Conservation (phyloP, 2,113 vertebrate species). For the Salvelinus alpinus region DNA sequence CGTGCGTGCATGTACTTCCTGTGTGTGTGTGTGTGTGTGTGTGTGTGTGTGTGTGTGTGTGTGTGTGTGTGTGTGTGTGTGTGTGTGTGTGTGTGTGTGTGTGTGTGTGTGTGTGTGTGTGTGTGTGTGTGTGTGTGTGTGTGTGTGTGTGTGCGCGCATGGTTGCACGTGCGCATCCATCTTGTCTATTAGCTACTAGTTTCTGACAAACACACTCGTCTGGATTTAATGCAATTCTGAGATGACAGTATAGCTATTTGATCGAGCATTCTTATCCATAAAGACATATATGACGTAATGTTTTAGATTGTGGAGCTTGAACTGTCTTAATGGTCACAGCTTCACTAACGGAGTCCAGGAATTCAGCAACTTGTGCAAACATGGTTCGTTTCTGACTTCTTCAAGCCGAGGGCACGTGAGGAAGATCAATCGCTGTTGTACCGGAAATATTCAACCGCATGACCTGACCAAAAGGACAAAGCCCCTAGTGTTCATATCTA, state of each 20-base stretch:
- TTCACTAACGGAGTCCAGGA: not conserved
- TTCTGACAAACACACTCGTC: not conserved
- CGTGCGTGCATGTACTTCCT: no score
- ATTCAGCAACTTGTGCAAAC: not conserved
- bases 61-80: conserved; percentile 30
- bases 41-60: not conserved
- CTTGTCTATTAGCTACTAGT: not conserved
- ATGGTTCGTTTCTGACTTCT: not conserved
- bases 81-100: not conserved
- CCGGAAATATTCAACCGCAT: no score
- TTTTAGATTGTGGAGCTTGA: not conserved
- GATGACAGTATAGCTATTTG: conserved; percentile 24
- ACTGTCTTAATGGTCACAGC: not conserved
- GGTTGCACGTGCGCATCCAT: not conserved
- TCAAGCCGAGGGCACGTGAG: not conserved
- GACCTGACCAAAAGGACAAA: no score
- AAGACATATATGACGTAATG: not conserved
- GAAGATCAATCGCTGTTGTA: not conserved
- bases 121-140: no score
- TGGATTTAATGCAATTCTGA: conserved; percentile 36
- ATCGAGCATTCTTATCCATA: conserved; percentile 1
- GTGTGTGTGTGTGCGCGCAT: conserved; percentile 25
- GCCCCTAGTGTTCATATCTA: no score
- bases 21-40: not conserved
- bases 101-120: not conserved